Evolutionary conservation across 2,113 vertebrate species (phyloP).

Genomic region (Plecotus auritus): DNA sequence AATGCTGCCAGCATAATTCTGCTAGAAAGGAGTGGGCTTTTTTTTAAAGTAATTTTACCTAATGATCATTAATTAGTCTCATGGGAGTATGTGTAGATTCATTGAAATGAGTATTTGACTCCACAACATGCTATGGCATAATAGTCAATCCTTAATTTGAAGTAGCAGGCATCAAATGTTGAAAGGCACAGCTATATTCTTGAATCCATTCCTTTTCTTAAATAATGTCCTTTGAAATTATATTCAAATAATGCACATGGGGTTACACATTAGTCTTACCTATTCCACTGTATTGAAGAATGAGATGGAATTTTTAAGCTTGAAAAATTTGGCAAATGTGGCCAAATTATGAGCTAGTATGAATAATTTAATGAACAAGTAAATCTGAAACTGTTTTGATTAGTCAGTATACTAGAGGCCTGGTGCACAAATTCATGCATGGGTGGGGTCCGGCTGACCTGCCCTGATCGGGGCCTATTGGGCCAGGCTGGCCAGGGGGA

Average conservation of each 20-base stretch:
- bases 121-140: not conserved
- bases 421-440: no score
- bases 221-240: not conserved
- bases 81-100: not conserved
- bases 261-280: not conserved
- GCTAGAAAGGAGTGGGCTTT: not conserved
- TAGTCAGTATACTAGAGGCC: not conserved
- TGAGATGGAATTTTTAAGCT: not conserved
- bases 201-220: not conserved
- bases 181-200: not conserved
- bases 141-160: not conserved
- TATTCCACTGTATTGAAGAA: not conserved
- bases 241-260: not conserved
- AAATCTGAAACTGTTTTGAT: not conserved
- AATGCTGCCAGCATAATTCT: not conserved
- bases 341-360: not conserved
- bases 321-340: not conserved
- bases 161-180: not conserved
- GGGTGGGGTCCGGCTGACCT: no score
- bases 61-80: not conserved
- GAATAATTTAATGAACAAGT: not conserved
- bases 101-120: not conserved
- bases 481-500: no score
- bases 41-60: not conserved
- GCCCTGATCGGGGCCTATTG: no score